Conservation (phyloP, 1,140 invertebrate genomes). For the Anastatus disparis region DNA sequence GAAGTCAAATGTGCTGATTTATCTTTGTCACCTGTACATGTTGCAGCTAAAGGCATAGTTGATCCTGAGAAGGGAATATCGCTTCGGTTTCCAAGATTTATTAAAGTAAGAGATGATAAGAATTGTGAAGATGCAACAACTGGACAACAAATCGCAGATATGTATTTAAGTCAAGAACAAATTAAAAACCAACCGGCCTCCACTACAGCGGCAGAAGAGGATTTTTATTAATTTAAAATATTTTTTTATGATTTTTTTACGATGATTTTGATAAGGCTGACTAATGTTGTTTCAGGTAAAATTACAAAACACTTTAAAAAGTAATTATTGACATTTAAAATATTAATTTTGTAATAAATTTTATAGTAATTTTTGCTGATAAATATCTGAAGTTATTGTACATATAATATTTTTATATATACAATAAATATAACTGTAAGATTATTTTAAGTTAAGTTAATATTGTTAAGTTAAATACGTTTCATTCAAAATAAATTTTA, state of each 20-base stretch:
- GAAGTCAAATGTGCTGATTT: slow-evolving; percentile 99
- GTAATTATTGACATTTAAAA: too few species aligned
- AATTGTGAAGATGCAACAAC: slow-evolving; percentile 90
- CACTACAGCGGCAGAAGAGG: slow-evolving; percentile 68
- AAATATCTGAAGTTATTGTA: neutral
- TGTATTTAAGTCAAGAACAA: slow-evolving; percentile 92
- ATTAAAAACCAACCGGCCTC: slow-evolving; percentile 80
- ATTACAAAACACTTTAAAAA: too few species aligned
- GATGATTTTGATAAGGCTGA: neutral
- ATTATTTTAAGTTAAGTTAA: neutral
- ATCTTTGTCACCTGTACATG: slow-evolving; percentile 94
- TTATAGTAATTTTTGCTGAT: too few species aligned
- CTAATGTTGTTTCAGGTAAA: too few species aligned
- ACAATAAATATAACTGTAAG: neutral
- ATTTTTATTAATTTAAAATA: slow-evolving; percentile 72
- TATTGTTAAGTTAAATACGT: too few species aligned
- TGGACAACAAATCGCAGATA: slow-evolving; percentile 83
- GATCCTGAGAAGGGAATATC: slow-evolving; percentile 95
- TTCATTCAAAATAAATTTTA: too few species aligned
- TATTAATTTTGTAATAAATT: too few species aligned
- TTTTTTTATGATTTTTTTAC: neutral
- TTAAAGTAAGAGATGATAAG: slow-evolving; percentile 95
- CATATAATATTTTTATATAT: neutral
- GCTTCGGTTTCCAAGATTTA: slow-evolving; percentile 93
- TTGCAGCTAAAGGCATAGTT: slow-evolving; percentile 87